Evolutionary conservation across 1,140 invertebrate genomes (phyloP).

Genomic region (Cyphomyrmex costatus): DNA sequence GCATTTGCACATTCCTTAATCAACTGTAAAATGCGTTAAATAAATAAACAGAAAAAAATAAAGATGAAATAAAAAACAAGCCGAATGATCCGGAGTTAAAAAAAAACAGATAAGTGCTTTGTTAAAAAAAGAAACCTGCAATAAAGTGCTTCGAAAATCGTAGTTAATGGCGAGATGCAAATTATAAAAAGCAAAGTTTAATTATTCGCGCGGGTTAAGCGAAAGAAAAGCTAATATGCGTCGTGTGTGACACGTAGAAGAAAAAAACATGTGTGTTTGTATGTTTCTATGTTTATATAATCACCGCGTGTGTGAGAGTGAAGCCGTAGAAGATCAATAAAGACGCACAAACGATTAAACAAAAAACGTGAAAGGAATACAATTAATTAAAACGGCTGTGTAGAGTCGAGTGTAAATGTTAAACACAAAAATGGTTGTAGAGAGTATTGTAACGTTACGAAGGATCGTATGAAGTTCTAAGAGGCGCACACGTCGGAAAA

Average conservation of each 20-base stretch:
- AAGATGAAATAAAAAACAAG: slow-evolving; percentile 15
- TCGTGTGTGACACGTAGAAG: slow-evolving; percentile 62
- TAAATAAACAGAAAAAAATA: slow-evolving; percentile 5
- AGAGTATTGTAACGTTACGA: slow-evolving; percentile 54
- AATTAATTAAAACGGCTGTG: slow-evolving; percentile 54
- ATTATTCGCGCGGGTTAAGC: slow-evolving; percentile 61
- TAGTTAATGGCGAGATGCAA: slow-evolving; percentile 70
- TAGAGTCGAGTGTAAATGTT: slow-evolving; percentile 58
- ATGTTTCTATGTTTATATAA: slow-evolving; percentile 85
- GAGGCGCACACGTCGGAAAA: slow-evolving; percentile 53
- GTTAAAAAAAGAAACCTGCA: slow-evolving; percentile 74
- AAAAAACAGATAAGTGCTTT: slow-evolving; percentile 79
- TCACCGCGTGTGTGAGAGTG: slow-evolving; percentile 77
- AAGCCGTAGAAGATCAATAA: slow-evolving; percentile 71
- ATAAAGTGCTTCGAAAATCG: slow-evolving; percentile 79
- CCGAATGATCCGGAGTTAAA: slow-evolving; percentile 41
- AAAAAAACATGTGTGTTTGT: slow-evolving; percentile 80
- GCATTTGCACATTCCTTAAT: slow-evolving; percentile 47
- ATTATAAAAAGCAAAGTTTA: slow-evolving; percentile 65
- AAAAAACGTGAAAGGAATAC: slow-evolving; percentile 14
- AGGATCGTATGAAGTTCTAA: background rate
- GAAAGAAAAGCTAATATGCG: slow-evolving; percentile 58
- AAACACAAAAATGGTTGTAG: slow-evolving; percentile 55
- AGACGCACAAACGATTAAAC: slow-evolving; percentile 73
- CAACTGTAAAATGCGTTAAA: slow-evolving; percentile 27